These are phyloP conservation scores for Cnemophilus loriae DNA, from an alignment of 2,113 vertebrate species.

Conservation along the genomic window DNA sequence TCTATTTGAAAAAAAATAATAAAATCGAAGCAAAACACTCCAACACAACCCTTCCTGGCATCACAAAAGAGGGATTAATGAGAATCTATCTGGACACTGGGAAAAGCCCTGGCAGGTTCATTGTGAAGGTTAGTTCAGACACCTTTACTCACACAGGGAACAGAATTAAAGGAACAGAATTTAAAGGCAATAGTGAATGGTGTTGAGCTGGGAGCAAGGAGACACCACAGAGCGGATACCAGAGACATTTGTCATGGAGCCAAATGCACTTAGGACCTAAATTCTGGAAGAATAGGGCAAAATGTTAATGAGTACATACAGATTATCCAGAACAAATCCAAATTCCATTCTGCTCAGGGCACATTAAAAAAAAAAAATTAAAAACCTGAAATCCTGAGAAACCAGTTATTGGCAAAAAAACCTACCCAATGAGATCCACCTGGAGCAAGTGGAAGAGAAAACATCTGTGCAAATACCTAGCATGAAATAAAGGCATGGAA, in stretches of 20 bases:
- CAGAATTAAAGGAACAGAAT: background rate
- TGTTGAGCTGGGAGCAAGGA: background rate
- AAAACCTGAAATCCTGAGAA: background rate
- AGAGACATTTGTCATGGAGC: background rate
- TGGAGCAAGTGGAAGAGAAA: background rate
- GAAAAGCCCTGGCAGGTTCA: background rate
- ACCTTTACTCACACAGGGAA: background rate
- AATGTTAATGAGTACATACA: background rate
- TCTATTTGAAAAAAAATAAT: background rate
- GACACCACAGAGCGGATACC: background rate
- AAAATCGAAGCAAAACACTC: background rate
- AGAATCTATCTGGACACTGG: background rate
- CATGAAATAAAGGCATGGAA: conserved; percentile 10
- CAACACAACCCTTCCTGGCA: background rate
- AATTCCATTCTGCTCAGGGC: background rate
- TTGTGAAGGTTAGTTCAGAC: background rate
- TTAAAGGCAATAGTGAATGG: background rate
- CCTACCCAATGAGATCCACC: background rate
- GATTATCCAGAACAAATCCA: accelerated
- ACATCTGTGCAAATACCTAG: background rate
- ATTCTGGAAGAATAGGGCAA: background rate
- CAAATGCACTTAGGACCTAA: background rate
- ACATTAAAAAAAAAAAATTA: background rate
- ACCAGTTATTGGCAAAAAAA: background rate
- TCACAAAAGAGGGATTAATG: background rate